phyloP scores from a whole-genome alignment of 2,113 vertebrate genomes.

The Vombatus ursinus region DNA sequence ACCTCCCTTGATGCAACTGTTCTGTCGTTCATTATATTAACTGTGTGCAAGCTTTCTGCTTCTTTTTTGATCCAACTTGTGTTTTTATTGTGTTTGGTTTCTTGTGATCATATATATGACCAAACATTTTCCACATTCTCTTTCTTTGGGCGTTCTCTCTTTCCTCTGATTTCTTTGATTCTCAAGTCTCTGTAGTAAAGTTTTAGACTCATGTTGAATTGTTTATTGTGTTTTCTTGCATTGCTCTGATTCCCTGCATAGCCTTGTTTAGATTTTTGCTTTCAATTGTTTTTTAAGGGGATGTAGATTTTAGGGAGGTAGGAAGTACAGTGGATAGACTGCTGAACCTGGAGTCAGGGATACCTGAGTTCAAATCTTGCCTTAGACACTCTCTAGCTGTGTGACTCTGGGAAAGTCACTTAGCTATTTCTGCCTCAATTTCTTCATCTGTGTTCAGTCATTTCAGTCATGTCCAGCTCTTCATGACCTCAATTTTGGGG shows the following conservation, averaged over 20 bases:
- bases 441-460: not conserved
- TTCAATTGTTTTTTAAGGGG: not conserved
- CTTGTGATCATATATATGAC: not conserved
- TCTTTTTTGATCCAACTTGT: not conserved
- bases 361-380: not conserved
- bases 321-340: not conserved
- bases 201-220: not conserved
- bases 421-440: not conserved
- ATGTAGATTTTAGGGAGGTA: not conserved
- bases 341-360: not conserved
- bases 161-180: not conserved
- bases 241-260: not conserved
- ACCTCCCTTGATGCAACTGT: not conserved
- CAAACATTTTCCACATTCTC: not conserved
- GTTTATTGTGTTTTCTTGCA: not conserved
- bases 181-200: not conserved
- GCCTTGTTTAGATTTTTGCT: not conserved
- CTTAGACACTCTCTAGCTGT: not conserved
- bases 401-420: not conserved
- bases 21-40: not conserved
- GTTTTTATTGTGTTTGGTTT: not conserved
- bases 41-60: not conserved
- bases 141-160: not conserved
- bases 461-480: not conserved
- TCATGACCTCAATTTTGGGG: not conserved